Evolutionary conservation across 2,113 vertebrate species (phyloP).

Genomic region (Nannobrachium achirus): DNA sequence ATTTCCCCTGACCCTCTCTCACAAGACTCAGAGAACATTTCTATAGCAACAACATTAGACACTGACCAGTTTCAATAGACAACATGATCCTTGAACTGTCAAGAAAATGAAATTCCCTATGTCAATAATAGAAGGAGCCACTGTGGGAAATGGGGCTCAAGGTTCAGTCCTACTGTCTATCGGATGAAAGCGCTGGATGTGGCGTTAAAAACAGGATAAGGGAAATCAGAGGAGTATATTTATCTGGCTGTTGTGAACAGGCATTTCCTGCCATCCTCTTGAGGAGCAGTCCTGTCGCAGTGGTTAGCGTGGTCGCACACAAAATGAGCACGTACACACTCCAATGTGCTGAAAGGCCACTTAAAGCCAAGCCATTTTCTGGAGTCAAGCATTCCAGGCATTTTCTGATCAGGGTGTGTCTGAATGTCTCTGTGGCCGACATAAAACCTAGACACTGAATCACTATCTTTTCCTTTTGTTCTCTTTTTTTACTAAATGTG

Average conservation of each 20-base stretch:
- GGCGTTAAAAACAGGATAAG: constrained; percentile 43
- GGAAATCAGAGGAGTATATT: constrained; percentile 34
- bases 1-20: too few relatives aligned
- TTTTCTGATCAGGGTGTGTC: constrained; percentile 32
- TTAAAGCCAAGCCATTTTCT: neutral
- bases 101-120: too few relatives aligned
- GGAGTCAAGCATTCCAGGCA: neutral
- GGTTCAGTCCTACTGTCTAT: neutral
- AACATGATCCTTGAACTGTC: too few relatives aligned
- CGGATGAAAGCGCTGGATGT: constrained; percentile 7
- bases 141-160: neutral
- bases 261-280: constrained; percentile 27
- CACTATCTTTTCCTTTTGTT: too few relatives aligned
- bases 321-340: neutral
- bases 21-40: too few relatives aligned
- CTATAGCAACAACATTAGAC: too few relatives aligned
- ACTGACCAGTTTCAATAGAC: too few relatives aligned
- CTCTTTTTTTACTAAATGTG: neutral
- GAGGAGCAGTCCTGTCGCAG: too few relatives aligned
- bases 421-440: neutral
- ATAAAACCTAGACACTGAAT: neutral
- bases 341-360: neutral
- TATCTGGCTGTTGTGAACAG: constrained; percentile 38
- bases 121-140: too few relatives aligned
- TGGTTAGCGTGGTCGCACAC: neutral